Evolutionary conservation across 2,888 invertebrate genomes (phyloP), one percentile per base, ranked within the genome.

Genomic region (Pogonocherus hispidulus): DNA sequence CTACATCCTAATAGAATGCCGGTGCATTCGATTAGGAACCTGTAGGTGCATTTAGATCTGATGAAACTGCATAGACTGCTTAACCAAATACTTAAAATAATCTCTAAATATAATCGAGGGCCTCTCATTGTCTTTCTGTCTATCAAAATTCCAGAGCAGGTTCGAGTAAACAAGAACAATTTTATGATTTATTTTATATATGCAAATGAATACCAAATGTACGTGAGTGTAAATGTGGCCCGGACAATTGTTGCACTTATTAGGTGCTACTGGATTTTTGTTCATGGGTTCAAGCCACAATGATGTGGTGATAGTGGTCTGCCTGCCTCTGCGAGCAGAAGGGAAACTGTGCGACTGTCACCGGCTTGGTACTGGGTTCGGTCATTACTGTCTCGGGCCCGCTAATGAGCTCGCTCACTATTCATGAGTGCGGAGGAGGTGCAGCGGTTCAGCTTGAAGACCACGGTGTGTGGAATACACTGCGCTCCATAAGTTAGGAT

Each of bases 381-480:
- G 76, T 81, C 81, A 82, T 82, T 82, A 80, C 79, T 77, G 79
- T 79, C 78, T 73, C 72, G 69, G 74, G 62, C 74, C 74, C 80
- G 77, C 81, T 82, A 82, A 82, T 82, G 82, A 82, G 81, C 79
- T 76, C 76, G 78, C 81, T 82, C 78, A 80, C 81, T 82, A 82
- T 82, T 82, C 82, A 81, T 82, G 82, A 81, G 80, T 75, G 82
- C 76, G 81, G 80, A 81, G 81, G 81, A n/a, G n/a, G n/a, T n/a
- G n/a, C 80, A 80, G 77, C 57, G 18, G 16, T 47, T 47, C 18
- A 19, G 32, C 47, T 59, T 19, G 59, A 59, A 59, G 47, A 23
- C 44, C 23, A 23, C 57, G 44, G 23, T 44, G 44, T 22, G 27
- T 19, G 59, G 47, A 19, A 47, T 59, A 59, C 27, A 32, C 59